Conservation (phyloP, 2,888 invertebrate species). For the Bembecia ichneumoniformis region DNA sequence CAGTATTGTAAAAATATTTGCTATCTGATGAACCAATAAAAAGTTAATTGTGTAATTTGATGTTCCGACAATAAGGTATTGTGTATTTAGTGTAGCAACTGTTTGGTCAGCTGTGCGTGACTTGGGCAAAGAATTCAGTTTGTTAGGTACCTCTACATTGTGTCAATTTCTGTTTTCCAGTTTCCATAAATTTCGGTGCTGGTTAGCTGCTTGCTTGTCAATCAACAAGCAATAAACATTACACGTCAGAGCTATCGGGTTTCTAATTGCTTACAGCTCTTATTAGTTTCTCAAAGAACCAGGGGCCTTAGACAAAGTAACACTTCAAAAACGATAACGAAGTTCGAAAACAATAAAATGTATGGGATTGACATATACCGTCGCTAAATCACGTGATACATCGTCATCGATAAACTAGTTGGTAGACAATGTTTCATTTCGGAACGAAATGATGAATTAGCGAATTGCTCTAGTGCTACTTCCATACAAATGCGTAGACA, state of each 20-base stretch:
- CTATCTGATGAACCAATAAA: constrained; percentile 21
- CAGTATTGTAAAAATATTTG: constrained; percentile 27
- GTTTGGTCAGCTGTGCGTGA: not conserved
- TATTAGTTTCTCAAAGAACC: constrained; percentile 36
- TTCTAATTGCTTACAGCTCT: constrained; percentile 42
- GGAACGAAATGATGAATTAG: no score
- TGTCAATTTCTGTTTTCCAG: not conserved
- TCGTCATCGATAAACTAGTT: constrained; percentile 2
- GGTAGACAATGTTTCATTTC: no score
- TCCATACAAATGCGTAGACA: no score
- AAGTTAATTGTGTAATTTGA: constrained; percentile 28
- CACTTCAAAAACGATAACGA: no score
- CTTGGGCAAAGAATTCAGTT: not conserved
- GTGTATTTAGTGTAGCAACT: not conserved
- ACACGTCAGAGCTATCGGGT: constrained; percentile 30
- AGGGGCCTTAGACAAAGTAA: no score
- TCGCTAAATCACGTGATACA: no score
- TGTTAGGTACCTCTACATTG: not conserved
- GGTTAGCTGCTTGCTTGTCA: constrained; percentile 6
- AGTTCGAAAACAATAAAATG: no score
- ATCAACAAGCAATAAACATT: constrained; percentile 1
- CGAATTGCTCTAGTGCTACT: no score
- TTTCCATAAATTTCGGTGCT: no score
- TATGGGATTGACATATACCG: no score
- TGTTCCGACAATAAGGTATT: constrained; percentile 13